Conservation (phyloP, 2,797 vertebrate species). For the Sebastes reedi region DNA sequence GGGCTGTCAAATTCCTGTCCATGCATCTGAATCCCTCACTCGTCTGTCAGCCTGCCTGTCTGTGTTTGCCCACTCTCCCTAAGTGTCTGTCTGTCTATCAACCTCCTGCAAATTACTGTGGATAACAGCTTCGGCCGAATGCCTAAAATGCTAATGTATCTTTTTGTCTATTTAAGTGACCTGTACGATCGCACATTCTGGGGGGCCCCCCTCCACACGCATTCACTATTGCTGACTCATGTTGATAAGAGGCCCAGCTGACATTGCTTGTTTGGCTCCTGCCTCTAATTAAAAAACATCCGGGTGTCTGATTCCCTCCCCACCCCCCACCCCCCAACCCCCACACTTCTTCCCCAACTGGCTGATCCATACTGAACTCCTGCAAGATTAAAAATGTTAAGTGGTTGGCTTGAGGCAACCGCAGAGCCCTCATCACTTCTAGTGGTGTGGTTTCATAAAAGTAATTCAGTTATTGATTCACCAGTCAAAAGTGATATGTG, state of each 20-base stretch:
- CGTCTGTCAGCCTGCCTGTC: not conserved
- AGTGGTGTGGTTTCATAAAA: slow-evolving; percentile 74
- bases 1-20: not conserved
- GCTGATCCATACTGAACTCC: slow-evolving; percentile 67
- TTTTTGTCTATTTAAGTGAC: slow-evolving; percentile 30
- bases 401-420: slow-evolving; percentile 63
- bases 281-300: slow-evolving; percentile 70
- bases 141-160: slow-evolving; percentile 4
- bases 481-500: slow-evolving; percentile 74
- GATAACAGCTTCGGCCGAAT: slow-evolving; percentile 16
- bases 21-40: not conserved
- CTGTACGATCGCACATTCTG: not conserved
- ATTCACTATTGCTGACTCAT: slow-evolving; percentile 53
- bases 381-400: slow-evolving; percentile 77
- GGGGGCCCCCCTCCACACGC: not conserved
- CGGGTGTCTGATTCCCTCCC: slow-evolving; percentile 48
- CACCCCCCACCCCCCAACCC: slow-evolving; percentile 4
- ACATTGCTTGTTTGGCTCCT: slow-evolving; percentile 65
- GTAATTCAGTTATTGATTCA: slow-evolving; percentile 78
- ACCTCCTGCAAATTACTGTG: not conserved
- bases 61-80: not conserved
- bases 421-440: slow-evolving; percentile 61
- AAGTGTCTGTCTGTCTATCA: not conserved
- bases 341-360: slow-evolving; percentile 40
- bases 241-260: slow-evolving; percentile 52